These are phyloP conservation scores for Oriolus oriolus DNA, from an alignment of 2,113 vertebrate genomes.

Conservation along the genomic window DNA sequence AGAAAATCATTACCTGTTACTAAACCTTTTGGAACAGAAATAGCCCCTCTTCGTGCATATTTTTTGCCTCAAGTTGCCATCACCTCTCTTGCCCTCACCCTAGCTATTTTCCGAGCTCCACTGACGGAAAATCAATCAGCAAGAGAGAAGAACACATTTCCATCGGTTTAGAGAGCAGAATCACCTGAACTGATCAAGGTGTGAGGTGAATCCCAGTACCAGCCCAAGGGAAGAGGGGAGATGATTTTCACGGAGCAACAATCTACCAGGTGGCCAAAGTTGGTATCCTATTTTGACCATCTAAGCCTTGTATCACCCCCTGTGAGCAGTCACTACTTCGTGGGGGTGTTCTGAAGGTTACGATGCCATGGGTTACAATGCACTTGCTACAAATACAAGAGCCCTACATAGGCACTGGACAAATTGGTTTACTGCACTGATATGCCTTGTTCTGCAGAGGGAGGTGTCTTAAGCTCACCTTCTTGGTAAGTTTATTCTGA, in stretches of 20 bases:
- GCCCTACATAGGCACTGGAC: not conserved
- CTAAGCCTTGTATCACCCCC: not conserved
- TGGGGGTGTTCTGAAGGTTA: not conserved
- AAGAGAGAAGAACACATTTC: not conserved
- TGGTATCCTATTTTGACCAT: not conserved
- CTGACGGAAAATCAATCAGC: not conserved
- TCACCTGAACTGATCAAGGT: not conserved
- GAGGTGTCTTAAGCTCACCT: not conserved
- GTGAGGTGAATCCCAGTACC: not conserved
- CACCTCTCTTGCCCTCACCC: not conserved
- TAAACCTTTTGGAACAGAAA: not conserved
- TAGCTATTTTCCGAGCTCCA: not conserved
- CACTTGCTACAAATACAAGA: not conserved
- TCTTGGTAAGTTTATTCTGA: not conserved
- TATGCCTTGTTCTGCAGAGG: not conserved
- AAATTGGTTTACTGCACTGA: not conserved
- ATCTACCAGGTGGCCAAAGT: not conserved
- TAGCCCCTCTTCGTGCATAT: not conserved
- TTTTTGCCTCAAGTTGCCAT: not conserved
- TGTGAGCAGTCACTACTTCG: rapidly evolving
- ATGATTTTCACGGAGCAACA: not conserved
- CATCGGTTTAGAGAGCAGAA: not conserved
- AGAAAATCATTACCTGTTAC: not conserved
- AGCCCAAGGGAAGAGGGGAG: not conserved
- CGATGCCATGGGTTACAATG: not conserved